Conservation (phyloP, 2,888 invertebrate species). For the Drosophila paucipuncta region DNA sequence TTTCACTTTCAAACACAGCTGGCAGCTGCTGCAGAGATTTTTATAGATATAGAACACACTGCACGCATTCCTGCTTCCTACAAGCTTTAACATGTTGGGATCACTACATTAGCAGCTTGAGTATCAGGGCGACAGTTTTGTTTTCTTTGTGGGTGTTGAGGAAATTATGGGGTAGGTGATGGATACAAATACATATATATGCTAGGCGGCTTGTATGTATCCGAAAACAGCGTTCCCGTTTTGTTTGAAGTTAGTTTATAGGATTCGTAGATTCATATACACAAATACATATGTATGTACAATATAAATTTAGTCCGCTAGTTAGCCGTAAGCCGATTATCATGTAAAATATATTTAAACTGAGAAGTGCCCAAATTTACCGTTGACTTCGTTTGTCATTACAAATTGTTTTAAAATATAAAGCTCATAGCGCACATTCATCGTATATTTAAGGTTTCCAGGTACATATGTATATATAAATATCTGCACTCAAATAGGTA, state of each 20-base stretch:
- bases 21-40: conserved; percentile 65
- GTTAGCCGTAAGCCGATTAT: not conserved
- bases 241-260: conserved; percentile 8
- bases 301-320: not conserved
- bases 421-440: conserved; percentile 7
- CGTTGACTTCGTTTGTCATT: conserved; percentile 15
- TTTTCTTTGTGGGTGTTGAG: conserved; percentile 55
- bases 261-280: not conserved
- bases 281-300: not conserved
- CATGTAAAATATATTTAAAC: conserved; percentile 3
- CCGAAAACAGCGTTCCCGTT: conserved; percentile 3
- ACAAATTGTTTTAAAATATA: conserved; percentile 15
- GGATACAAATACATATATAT: not conserved
- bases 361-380: not conserved
- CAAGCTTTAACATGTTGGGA: conserved; percentile 40
- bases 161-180: conserved; percentile 20
- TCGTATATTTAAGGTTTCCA: not conserved
- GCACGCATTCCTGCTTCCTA: conserved; percentile 52
- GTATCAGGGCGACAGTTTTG: conserved; percentile 49
- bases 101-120: conserved; percentile 26
- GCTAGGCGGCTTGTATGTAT: not conserved
- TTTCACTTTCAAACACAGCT: conserved; percentile 66
- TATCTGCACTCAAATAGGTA: not conserved
- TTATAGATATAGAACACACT: conserved; percentile 59
- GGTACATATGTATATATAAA: not conserved